Evolutionary conservation across 2,113 vertebrate species (phyloP), one percentile per base, ranked within the genome.

Genomic region (Apteryx mantelli): DNA sequence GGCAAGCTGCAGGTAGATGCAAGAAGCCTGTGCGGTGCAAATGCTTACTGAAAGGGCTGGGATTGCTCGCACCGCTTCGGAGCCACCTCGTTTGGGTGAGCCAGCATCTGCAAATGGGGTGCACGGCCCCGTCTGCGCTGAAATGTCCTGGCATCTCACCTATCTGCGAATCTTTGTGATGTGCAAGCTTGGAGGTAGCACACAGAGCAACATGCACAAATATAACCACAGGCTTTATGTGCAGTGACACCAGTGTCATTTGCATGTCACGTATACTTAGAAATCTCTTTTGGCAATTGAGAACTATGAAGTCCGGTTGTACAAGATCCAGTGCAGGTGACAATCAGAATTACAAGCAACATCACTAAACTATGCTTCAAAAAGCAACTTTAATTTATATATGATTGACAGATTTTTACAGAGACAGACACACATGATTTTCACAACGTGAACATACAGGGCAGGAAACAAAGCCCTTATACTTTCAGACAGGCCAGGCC

Each of bases 211-310:
- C 91, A 78, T 75, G 40, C 92, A 80, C 11, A 2, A 82, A 71
- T 3, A 0, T 76, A 92, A 88, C 91, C 91, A 92, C 91, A 93
- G 92, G 60, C 61, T 44, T 17, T 28, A 4, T 44, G 65, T 42
- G 85, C 95, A 61, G 92, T 88, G 88, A 91, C 94, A 95, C 82
- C 53, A 16, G 85, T 76, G 88, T 86, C 86, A 79, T 71, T 61
- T 58, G 63, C 81, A 50, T 88, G 87, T 95, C 95, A 95, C 53
- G 36, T 90, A 89, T 24, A 28, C 86, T 69, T 50, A 64, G 75
- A 94, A 60, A 81, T 70, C 83, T 90, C 89, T 84, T 75, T 16
- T 79, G 90, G 91, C 86, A 50, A 89, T 64, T 61, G 91, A 81
- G 71, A 89, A 82, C 2, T 9, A 71, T 11, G 89, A 86, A 91